A percentile compares a stretch with the other conserved stretches of the same genome.
These are phyloP conservation scores for Clarias magur DNA, from an alignment of 2,113 vertebrate species.

Conservation along the genomic window DNA sequence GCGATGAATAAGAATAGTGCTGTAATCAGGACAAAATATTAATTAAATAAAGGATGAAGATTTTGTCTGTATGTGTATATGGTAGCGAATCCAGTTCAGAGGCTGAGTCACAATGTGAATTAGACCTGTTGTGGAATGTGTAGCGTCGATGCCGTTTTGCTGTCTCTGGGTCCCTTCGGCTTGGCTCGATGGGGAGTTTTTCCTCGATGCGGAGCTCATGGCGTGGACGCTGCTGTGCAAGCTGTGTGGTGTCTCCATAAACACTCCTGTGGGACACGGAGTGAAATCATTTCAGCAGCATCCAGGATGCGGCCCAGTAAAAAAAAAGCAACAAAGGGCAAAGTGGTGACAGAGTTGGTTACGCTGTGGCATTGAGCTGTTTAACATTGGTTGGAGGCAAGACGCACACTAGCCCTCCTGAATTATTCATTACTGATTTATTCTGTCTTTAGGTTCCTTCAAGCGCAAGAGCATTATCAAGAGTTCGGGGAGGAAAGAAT, in stretches of 20 bases:
- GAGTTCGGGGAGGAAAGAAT: background rate
- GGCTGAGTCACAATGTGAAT: background rate
- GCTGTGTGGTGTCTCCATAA: slow-evolving; percentile 93
- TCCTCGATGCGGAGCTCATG: slow-evolving; percentile 76
- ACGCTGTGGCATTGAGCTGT: background rate
- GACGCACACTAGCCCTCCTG: background rate
- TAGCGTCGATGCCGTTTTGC: slow-evolving; percentile 39
- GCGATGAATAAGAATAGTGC: background rate
- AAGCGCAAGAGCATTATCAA: background rate
- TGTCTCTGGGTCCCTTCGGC: slow-evolving; percentile 33
- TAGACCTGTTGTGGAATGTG: slow-evolving; percentile 43
- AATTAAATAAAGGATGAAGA: too few species aligned
- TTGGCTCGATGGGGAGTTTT: slow-evolving; percentile 66
- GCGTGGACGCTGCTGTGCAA: slow-evolving; percentile 79
- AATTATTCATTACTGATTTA: slow-evolving; percentile 14
- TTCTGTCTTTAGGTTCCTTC: background rate
- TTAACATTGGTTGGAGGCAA: background rate
- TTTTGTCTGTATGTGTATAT: too few species aligned
- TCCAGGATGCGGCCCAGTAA: background rate
- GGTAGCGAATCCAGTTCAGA: too few species aligned
- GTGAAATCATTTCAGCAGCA: background rate
- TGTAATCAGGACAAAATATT: too few species aligned
- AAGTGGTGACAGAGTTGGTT: background rate
- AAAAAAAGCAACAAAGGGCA: background rate
- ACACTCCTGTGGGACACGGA: slow-evolving; percentile 79